A percentile compares a stretch with the other conserved stretches of the same genome.
Conservation (phyloP, 1,140 invertebrate species). For the Campoletis sonorensis region DNA sequence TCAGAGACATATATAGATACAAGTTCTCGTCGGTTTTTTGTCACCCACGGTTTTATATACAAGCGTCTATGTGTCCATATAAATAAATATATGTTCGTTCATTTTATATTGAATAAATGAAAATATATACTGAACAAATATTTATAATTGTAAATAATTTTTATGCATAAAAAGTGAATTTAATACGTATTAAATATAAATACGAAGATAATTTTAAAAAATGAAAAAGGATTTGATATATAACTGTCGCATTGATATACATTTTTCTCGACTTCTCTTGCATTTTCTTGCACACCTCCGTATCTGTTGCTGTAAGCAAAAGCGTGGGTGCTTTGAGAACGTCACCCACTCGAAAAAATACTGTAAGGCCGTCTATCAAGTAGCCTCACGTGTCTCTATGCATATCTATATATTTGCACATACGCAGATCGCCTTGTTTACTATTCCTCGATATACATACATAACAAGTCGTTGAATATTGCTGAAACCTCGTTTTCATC, state of each 20-base stretch:
- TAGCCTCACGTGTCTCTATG: neutral
- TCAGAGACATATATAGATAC: neutral
- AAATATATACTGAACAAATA: too few species aligned
- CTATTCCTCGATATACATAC: neutral
- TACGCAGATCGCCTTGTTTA: constrained; percentile 7
- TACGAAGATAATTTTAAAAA: too few species aligned
- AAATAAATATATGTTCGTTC: neutral
- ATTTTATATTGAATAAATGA: too few species aligned
- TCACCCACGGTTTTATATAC: neutral
- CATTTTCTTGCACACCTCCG: neutral
- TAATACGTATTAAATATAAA: too few species aligned
- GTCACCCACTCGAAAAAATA: neutral
- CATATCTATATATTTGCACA: neutral
- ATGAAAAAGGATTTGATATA: too few species aligned
- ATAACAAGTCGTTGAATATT: neutral
- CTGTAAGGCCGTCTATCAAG: neutral
- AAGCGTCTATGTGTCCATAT: neutral
- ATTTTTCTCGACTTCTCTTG: neutral
- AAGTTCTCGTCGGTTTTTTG: neutral
- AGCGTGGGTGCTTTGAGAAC: neutral
- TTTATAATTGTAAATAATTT: too few species aligned
- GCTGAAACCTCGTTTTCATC: neutral
- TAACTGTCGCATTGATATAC: too few species aligned
- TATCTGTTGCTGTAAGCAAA: neutral
- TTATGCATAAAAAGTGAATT: too few species aligned